phyloP scores from a whole-genome alignment of 2,888 invertebrate genomes.

The Muschampia plurimacula region DNA sequence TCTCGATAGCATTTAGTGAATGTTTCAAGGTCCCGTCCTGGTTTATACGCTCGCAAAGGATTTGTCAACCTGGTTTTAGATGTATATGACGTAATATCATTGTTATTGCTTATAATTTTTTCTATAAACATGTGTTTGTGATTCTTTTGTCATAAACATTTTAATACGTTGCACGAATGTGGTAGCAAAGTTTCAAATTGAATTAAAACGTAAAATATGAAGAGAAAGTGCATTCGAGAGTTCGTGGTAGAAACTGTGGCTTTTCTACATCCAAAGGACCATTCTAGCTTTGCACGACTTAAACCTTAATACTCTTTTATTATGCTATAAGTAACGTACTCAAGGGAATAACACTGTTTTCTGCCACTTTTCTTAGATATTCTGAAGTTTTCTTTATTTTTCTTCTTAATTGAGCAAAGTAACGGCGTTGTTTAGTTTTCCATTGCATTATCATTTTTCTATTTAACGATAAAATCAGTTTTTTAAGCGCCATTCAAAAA shows the following conservation, averaged over 20 bases:
- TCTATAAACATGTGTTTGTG: slow-evolving; percentile 37
- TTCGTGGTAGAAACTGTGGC: slow-evolving; percentile 48
- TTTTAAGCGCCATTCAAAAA: background rate
- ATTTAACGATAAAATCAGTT: background rate
- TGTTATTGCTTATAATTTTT: slow-evolving; percentile 55
- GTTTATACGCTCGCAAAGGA: slow-evolving; percentile 76
- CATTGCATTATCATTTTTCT: background rate
- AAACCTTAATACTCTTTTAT: slow-evolving; percentile 18
- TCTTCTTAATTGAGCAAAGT: background rate
- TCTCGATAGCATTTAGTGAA: slow-evolving; percentile 81
- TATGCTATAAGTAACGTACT: background rate
- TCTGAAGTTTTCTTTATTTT: background rate
- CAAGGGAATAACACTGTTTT: slow-evolving; percentile 14
- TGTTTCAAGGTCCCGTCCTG: slow-evolving; percentile 84
- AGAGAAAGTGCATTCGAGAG: slow-evolving; percentile 46
- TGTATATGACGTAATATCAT: slow-evolving; percentile 71
- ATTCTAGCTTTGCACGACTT: slow-evolving; percentile 21
- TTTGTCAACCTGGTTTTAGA: slow-evolving; percentile 78
- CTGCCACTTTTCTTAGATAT: background rate
- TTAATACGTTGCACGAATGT: background rate
- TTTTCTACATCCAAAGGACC: slow-evolving; percentile 39
- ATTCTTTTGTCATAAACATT: background rate
- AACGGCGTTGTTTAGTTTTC: background rate
- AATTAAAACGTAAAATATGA: slow-evolving; percentile 32
- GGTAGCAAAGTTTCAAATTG: background rate